Conservation (phyloP, 2,113 vertebrate genomes). For the Pelodiscus sinensis region DNA sequence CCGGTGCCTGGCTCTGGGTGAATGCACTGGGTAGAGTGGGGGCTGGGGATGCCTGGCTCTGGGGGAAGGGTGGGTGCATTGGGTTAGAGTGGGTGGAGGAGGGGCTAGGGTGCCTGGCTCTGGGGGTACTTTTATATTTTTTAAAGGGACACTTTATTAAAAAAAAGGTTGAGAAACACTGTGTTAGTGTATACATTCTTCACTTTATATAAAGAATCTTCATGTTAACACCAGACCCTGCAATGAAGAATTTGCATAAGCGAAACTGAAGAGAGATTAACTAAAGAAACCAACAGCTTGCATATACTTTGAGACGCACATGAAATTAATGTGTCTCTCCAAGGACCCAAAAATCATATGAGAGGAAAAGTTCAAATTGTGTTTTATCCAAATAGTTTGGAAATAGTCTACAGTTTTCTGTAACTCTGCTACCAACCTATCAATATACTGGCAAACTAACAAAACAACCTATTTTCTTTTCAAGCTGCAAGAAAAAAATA, state of each 20-base stretch:
- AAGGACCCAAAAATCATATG: neutral
- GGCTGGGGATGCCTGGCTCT: too few species aligned
- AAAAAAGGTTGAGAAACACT: too few species aligned
- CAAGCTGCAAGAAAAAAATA: neutral
- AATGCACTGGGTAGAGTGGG: too few species aligned
- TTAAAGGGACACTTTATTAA: too few species aligned
- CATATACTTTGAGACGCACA: neutral
- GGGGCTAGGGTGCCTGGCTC: too few species aligned
- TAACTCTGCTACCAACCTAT: neutral
- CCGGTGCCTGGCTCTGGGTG: too few species aligned
- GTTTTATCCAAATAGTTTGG: neutral
- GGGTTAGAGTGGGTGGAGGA: too few species aligned
- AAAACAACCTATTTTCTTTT: neutral
- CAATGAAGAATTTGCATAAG: neutral
- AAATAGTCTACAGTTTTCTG: neutral
- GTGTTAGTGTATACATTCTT: too few species aligned
- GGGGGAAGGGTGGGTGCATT: too few species aligned
- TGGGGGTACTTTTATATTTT: too few species aligned
- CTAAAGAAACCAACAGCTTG: neutral
- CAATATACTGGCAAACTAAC: neutral
- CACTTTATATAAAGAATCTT: too few species aligned
- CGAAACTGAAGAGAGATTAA: neutral
- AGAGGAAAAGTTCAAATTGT: neutral
- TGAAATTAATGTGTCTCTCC: neutral
- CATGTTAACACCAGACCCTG: neutral